Evolutionary conservation across 2,113 vertebrate species (phyloP).

Genomic region (Mohoua ochrocephala): DNA sequence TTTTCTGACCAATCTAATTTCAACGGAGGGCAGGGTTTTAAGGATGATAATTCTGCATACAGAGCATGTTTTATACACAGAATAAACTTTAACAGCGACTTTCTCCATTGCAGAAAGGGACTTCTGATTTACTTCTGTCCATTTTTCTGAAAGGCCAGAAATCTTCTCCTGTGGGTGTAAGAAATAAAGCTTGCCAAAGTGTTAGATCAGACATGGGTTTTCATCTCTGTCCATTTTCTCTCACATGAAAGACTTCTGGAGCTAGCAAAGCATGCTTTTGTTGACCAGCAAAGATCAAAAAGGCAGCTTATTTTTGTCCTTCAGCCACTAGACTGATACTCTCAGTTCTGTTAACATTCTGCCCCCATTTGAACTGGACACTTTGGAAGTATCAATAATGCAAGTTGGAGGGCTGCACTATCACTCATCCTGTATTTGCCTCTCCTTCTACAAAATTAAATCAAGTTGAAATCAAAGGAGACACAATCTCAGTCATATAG

Average conservation of each 20-base stretch:
- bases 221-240: constrained; percentile 51
- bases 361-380: constrained; percentile 55
- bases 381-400: constrained; percentile 66
- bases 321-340: constrained; percentile 46
- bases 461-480: constrained; percentile 52
- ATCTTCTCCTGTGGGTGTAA: constrained; percentile 26
- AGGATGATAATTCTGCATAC: not conserved
- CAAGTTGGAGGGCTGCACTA: constrained; percentile 52
- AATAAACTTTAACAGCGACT: not conserved
- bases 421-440: constrained; percentile 31
- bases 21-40: not conserved
- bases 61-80: not conserved
- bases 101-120: not conserved
- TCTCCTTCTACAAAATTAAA: constrained; percentile 54
- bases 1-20: not conserved
- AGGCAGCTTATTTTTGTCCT: constrained; percentile 60
- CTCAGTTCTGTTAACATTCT: constrained; percentile 61
- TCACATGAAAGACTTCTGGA: constrained; percentile 56
- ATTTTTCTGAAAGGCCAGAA: constrained; percentile 1
- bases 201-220: constrained; percentile 5
- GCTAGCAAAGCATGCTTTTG: constrained; percentile 56
- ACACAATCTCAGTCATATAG: not conserved
- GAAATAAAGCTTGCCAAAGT: constrained; percentile 6
- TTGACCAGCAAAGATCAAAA: constrained; percentile 66
- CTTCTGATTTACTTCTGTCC: not conserved